A percentile compares a stretch with the other conserved stretches of the same genome.
These are phyloP conservation scores for Euclidia mi DNA, from an alignment of 2,888 invertebrate species.

Conservation along the genomic window DNA sequence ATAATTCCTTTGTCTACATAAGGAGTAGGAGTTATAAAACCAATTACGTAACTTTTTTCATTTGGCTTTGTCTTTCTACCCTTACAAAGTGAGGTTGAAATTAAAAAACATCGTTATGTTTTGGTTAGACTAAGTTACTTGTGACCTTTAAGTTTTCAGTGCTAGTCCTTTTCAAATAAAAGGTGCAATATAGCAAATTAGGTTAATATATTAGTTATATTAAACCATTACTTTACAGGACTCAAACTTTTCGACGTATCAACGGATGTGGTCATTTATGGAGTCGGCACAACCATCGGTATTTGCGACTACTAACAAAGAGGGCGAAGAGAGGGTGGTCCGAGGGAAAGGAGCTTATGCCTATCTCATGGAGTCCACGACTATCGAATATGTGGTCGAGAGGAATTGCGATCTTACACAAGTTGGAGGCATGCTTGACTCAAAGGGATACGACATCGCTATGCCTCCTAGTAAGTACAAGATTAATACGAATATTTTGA, in stretches of 20 bases:
- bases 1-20: not conserved
- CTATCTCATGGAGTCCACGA: conserved; percentile 99
- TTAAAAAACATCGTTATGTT: too few relatives aligned
- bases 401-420: conserved; percentile 97
- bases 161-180: too few relatives aligned
- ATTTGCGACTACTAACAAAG: conserved; percentile 95
- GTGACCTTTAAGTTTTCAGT: too few relatives aligned
- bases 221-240: conserved; percentile 92
- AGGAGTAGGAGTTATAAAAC: too few relatives aligned
- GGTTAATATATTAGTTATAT: too few relatives aligned
- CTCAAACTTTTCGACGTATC: conserved; percentile 98
- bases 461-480: conserved; percentile 95
- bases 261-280: conserved; percentile 99
- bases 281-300: conserved; percentile 96
- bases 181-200: too few relatives aligned
- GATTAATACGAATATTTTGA: too few relatives aligned
- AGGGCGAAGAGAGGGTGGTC: conserved; percentile 97
- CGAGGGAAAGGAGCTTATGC: conserved; percentile 97
- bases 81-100: too few relatives aligned
- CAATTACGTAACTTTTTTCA: too few relatives aligned
- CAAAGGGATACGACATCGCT: conserved; percentile 98
- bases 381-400: conserved; percentile 98
- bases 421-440: conserved; percentile 97
- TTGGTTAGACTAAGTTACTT: too few relatives aligned
- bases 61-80: too few relatives aligned